A percentile compares a stretch with the other conserved stretches of the same genome.
phyloP scores from a whole-genome alignment of 2,797 vertebrate species.

The Premnoplex brunnescens region DNA sequence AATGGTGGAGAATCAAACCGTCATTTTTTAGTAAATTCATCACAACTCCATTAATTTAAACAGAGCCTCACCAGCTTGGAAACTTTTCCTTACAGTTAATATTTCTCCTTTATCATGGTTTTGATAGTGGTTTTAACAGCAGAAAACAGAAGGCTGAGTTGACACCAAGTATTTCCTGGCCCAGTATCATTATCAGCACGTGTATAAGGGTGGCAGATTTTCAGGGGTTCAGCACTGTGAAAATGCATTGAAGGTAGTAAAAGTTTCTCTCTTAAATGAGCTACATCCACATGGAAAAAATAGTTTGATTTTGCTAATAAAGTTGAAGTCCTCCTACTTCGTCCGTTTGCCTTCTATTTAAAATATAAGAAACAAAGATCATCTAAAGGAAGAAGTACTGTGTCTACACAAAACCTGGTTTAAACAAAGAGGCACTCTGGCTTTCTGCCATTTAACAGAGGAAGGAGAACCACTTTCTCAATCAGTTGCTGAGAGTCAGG shows the following conservation, averaged over 20 bases:
- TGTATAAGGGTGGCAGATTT: not conserved
- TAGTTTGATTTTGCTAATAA: not conserved
- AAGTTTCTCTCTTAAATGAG: not conserved
- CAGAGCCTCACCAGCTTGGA: not conserved
- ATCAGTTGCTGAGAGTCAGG: conserved; percentile 1
- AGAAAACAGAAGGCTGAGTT: not conserved
- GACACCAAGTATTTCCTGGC: not conserved
- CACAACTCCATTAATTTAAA: not conserved
- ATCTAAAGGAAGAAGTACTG: not conserved
- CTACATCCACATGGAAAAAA: not conserved
- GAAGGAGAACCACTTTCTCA: not conserved
- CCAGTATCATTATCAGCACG: not conserved
- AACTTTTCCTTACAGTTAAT: not conserved
- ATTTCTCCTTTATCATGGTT: not conserved
- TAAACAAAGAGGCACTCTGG: not conserved
- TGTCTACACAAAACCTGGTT: not conserved
- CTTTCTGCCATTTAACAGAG: not conserved
- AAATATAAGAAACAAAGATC: not conserved
- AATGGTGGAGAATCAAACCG: not conserved
- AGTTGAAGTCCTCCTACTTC: not conserved
- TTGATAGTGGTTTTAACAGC: not conserved
- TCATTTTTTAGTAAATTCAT: not conserved
- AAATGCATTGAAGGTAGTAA: not conserved
- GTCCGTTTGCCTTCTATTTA: not conserved
- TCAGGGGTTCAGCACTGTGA: not conserved